These are phyloP conservation scores for Sardinella longiceps DNA, from an alignment of 2,797 vertebrate genomes.

Conservation along the genomic window DNA sequence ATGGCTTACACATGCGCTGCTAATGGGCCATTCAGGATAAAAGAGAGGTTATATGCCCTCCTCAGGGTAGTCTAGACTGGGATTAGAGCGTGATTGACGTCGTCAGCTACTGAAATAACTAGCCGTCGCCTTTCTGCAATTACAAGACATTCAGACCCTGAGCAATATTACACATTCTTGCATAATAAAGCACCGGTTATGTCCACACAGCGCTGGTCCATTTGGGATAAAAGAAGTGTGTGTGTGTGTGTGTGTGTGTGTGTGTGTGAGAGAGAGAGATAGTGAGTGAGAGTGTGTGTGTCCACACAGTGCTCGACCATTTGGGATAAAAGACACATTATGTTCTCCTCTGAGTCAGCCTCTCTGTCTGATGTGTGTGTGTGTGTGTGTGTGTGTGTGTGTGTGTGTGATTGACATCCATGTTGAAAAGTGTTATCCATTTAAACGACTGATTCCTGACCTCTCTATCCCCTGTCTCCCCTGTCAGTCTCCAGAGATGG, in stretches of 20 bases:
- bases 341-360: not conserved
- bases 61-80: not conserved
- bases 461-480: not conserved
- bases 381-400: slow-evolving; percentile 12
- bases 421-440: not conserved
- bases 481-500: not conserved
- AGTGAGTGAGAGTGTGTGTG: too few relatives aligned
- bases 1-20: not conserved
- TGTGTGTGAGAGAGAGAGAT: too few relatives aligned
- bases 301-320: too few relatives aligned
- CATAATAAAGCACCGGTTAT: not conserved
- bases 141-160: not conserved
- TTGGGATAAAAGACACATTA: not conserved
- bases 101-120: not conserved
- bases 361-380: not conserved
- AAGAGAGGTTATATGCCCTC: not conserved
- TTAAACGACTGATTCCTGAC: not conserved
- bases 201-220: not conserved
- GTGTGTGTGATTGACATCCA: slow-evolving; percentile 5
- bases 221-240: too few relatives aligned
- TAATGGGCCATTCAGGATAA: not conserved
- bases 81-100: not conserved
- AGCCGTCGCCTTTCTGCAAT: not conserved
- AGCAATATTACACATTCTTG: not conserved
- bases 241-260: too few relatives aligned